These are phyloP conservation scores for Triops cancriformis DNA, from an alignment of 1,140 invertebrate genomes.

Conservation along the genomic window DNA sequence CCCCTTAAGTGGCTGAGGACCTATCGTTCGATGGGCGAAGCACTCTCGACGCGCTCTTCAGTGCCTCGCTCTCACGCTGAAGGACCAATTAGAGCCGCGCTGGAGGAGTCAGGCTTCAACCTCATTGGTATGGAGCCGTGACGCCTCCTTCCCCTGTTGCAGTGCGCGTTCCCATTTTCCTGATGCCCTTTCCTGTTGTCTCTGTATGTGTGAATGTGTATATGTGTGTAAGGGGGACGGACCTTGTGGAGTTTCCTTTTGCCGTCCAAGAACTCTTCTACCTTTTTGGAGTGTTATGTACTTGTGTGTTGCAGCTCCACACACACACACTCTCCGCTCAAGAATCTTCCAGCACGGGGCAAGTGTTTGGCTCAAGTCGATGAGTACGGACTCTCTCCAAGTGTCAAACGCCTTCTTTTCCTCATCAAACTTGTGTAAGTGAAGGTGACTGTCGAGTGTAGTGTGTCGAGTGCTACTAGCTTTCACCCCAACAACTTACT, in stretches of 20 bases:
- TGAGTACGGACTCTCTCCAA: not conserved
- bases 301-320: slow-evolving; percentile 7
- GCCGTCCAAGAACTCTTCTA: not conserved
- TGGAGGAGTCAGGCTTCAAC: not conserved
- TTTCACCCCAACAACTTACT: not conserved
- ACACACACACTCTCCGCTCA: slow-evolving; percentile 4
- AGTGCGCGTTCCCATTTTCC: not conserved
- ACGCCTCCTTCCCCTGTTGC: not conserved
- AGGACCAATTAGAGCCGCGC: not conserved
- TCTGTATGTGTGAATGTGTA: not conserved
- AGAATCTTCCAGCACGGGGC: not conserved
- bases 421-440: slow-evolving; percentile 10
- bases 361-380: slow-evolving; percentile 10
- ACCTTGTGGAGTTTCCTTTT: not conserved
- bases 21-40: not conserved
- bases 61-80: not conserved
- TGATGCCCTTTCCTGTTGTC: not conserved
- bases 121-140: not conserved
- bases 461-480: not conserved
- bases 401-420: not conserved
- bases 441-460: slow-evolving; percentile 8
- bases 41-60: not conserved
- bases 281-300: slow-evolving; percentile 5
- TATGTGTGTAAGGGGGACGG: too few species aligned
- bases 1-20: not conserved